Evolutionary conservation across 2,113 vertebrate genomes (phyloP), one percentile per base, ranked within the genome.

Genomic region (Delphinus delphis): DNA sequence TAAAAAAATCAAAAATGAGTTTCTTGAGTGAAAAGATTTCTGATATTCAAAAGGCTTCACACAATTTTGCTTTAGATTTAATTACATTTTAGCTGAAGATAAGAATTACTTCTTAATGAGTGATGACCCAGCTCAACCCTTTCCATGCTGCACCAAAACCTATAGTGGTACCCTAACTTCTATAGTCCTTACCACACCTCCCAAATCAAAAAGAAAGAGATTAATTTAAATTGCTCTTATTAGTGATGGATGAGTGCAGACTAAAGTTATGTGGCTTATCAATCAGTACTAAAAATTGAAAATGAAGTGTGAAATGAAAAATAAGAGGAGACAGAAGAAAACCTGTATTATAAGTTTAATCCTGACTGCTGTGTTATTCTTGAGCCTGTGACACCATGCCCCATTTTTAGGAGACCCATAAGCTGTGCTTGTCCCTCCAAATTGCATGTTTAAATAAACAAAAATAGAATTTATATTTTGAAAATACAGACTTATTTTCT

Each of bases 231-330:
- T 76, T 73, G 18, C 33, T 89, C 92, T 79, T 63, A 55, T 65
- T 85, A 44, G 50, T 77, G 47, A 80, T 80, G 36, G 33, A 50
- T 67, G 82, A 91, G 38, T 88, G 31, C 36, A 36, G 38, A 25
- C 44, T 90, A 88, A 70, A 36, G 38, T 87, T 88, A 83, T 96
- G 10, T 65, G 44, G 23, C 25, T 95, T 93, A 76, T 76, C 79
- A 90, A 87, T 83, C 76, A 86, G 26, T 60, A 65, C 25, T 70
- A 53, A n/a, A 84, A 83, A 25, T 68, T 86, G 15, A 38, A 95
- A 90, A 87, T 82, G 50, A 96, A 31, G 18, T 90, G n/a, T 74
- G 58, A 88, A 94, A 71, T n/a, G 53, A 77, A 74, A 97, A 73
- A 50, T 50, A 23, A 10, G 6, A 85, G 44, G 23, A 82, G 41